These are phyloP conservation scores for Phoeniculus purpureus DNA, from an alignment of 2,797 vertebrate genomes.

Conservation along the genomic window DNA sequence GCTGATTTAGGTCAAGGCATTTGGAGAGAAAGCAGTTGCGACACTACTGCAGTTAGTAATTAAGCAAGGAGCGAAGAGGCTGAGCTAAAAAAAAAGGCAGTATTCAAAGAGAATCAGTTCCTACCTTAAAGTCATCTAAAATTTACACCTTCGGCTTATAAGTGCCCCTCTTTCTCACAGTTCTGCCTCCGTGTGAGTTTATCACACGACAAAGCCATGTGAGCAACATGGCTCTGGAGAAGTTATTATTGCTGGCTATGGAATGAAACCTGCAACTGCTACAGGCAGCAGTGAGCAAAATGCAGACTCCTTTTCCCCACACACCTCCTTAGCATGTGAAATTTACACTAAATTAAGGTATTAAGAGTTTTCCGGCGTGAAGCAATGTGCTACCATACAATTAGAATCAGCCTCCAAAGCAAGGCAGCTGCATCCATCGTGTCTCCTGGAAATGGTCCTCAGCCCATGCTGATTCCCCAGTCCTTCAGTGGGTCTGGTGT, in stretches of 20 bases:
- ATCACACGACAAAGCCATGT: neutral
- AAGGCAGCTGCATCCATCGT: neutral
- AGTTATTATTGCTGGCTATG: neutral
- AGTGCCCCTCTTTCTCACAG: neutral
- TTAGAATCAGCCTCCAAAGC: neutral
- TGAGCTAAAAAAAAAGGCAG: neutral
- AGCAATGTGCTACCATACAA: neutral
- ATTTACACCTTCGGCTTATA: neutral
- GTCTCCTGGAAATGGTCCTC: neutral
- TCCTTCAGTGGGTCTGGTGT: neutral
- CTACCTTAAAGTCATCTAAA: neutral
- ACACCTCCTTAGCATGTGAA: neutral
- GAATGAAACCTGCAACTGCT: neutral
- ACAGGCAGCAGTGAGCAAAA: neutral
- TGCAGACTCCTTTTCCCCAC: neutral
- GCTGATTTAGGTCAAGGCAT: conserved; percentile 29
- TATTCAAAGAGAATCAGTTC: neutral
- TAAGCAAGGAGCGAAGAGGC: conserved; percentile 3
- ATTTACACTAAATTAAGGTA: neutral
- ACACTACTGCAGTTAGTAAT: conserved; percentile 15
- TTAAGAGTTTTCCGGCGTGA: neutral
- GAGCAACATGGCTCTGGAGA: neutral
- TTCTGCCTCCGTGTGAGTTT: neutral
- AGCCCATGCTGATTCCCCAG: neutral
- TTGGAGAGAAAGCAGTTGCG: conserved; percentile 26